Evolutionary conservation across 1,140 invertebrate genomes (phyloP).

Genomic region (Yoshiicerus persimilis): DNA sequence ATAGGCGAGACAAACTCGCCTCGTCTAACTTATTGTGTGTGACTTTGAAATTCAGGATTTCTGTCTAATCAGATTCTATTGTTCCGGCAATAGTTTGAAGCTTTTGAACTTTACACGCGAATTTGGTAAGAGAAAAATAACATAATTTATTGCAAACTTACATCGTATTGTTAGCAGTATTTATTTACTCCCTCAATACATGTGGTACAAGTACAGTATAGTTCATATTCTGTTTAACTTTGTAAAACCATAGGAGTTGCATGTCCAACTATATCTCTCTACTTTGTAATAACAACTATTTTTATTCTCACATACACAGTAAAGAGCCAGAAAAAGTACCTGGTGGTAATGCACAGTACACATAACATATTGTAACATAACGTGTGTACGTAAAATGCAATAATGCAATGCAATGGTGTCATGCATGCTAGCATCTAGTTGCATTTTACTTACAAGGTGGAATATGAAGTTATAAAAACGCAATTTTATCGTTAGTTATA

Average conservation of each 20-base stretch:
- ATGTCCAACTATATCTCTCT: neutral
- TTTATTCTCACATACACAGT: neutral
- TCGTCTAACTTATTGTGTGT: neutral
- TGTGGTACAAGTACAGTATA: neutral
- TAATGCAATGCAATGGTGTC: neutral
- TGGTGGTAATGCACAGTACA: too few relatives aligned
- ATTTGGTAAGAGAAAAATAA: conserved; percentile 5
- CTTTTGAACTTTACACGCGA: conserved; percentile 9
- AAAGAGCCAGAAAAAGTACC: neutral
- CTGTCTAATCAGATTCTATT: conserved; percentile 14
- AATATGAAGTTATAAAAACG: neutral
- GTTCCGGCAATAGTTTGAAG: neutral
- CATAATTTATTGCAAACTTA: neutral
- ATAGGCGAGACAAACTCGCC: neutral
- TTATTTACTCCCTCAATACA: neutral
- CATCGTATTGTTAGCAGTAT: neutral
- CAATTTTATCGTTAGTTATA: neutral
- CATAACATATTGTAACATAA: too few relatives aligned
- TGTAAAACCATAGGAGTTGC: neutral
- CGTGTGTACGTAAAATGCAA: neutral
- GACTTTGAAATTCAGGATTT: conserved; percentile 13
- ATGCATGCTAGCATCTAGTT: neutral
- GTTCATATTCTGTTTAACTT: neutral
- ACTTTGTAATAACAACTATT: neutral
- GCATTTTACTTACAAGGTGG: neutral